Base-by-base conservation (phyloP, 2,797 vertebrate species). In the Cetoscarus ocellatus region DNA sequence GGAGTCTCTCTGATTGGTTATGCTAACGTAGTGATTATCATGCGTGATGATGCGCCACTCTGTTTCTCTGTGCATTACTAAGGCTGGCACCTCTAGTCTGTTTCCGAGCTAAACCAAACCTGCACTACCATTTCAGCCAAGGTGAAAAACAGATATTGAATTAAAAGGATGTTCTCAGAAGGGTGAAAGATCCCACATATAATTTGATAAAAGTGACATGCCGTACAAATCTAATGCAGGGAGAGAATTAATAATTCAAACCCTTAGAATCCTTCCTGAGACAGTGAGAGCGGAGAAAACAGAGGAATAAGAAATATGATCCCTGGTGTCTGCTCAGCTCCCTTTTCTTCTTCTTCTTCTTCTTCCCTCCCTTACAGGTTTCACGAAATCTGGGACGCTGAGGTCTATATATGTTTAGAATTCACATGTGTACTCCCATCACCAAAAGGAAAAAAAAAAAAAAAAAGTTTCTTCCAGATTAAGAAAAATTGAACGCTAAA, bases 181-280 rank as follows among this genome's bases (percentile, higher is more conserved):
- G 66, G 69, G 61, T 45, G 79, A 88, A 70, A 70, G 69, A 88
- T 88, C 70, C 75, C 68, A 63, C 70, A 77, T 84, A 91, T 92
- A 91, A 94, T 93, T 92, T 91, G 82, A 92, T 92, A 86, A 93
- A 93, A 91, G 90, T 93, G 90, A 93, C 92, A 94, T 86, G 85
- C 65, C 71, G 68, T 89, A 93, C 91, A 93, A 92, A 93, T 91
- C 61, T 80, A 92, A 90, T 75, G 85, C 81, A 82, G 91, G 71
- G 74, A 82, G 79, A 52, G 74, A 84, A 93, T 94, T 93, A 94
- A 94, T 94, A 93, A 95, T 94, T 94, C 87, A 94, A 86, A 88
- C 76, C 78, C 10, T 10, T 67, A 59, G 79, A 91, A 89, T 91
- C 79, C 82, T 91, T 67, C 81, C 77, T 62, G 75, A 90, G 82